These are phyloP conservation scores for Zosterops hypoxanthus DNA, from an alignment of 2,113 vertebrate species.

Conservation along the genomic window DNA sequence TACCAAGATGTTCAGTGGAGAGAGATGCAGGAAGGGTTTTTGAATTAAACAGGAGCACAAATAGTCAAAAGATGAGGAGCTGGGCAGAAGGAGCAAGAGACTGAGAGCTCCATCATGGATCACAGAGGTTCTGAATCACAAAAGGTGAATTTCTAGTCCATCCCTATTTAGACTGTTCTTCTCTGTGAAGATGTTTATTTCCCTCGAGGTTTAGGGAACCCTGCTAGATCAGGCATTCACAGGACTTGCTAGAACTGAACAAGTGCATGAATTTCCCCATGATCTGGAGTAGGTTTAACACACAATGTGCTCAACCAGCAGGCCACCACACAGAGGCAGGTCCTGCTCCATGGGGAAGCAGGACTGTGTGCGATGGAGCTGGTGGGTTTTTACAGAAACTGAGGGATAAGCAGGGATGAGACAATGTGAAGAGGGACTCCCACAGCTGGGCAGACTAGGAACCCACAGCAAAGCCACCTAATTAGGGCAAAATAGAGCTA, in stretches of 20 bases:
- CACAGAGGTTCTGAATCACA: not conserved
- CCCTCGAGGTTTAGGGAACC: not conserved
- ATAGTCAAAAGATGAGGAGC: not conserved
- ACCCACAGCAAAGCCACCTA: not conserved
- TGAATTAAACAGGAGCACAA: not conserved
- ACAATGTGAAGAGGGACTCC: not conserved
- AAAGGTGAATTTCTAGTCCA: not conserved
- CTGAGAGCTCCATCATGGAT: not conserved
- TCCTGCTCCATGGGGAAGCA: not conserved
- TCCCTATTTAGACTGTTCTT: not conserved
- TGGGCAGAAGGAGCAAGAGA: not conserved
- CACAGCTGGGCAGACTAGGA: not conserved
- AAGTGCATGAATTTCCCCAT: fast-evolving
- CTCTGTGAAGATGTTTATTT: not conserved
- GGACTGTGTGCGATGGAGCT: not conserved
- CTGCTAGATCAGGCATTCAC: not conserved
- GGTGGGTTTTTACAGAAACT: not conserved
- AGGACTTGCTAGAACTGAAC: not conserved
- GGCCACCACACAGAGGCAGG: fast-evolving
- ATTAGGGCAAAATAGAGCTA: not conserved
- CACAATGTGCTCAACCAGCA: not conserved
- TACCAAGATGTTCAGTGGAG: not conserved
- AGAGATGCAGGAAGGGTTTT: not conserved
- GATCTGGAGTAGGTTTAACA: not conserved
- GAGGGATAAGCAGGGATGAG: not conserved